Conservation (phyloP, 1,140 invertebrate genomes). For the Drosophila pseudoananassae region DNA sequence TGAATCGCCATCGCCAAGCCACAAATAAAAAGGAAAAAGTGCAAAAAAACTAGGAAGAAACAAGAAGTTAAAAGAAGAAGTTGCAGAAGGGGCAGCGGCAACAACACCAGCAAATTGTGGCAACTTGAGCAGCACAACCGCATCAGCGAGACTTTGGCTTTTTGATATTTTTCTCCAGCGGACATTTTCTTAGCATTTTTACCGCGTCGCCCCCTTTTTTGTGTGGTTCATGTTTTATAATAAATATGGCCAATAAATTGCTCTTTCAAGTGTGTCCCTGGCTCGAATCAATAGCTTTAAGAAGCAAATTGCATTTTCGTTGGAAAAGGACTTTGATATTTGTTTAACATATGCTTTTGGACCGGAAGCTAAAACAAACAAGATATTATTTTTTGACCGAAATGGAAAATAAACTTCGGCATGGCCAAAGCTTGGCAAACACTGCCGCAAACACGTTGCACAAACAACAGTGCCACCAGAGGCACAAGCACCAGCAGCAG, state of each 20-base stretch:
- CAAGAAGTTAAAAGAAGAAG: constrained; percentile 10
- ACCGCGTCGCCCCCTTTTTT: constrained; percentile 3
- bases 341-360: constrained; percentile 31
- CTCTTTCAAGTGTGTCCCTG: constrained; percentile 41
- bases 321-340: constrained; percentile 10
- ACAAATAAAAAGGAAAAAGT: constrained; percentile 30
- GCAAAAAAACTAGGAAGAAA: not conserved
- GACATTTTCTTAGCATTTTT: constrained; percentile 22
- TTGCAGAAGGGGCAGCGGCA: constrained; percentile 7
- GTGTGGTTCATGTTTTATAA: constrained; percentile 63
- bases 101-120: constrained; percentile 39
- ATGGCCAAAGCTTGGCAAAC: constrained; percentile 65
- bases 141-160: constrained; percentile 32
- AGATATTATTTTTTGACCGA: constrained; percentile 37
- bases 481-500: constrained; percentile 17
- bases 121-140: constrained; percentile 30
- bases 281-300: constrained; percentile 22
- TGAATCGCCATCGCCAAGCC: constrained; percentile 42
- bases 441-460: constrained; percentile 75
- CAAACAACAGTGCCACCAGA: constrained; percentile 49
- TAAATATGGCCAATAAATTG: constrained; percentile 81
- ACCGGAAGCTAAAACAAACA: constrained; percentile 28
- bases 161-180: constrained; percentile 32
- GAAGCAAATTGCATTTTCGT: constrained; percentile 21
- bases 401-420: constrained; percentile 32